Conservation (phyloP, 2,888 invertebrate genomes). For the Pediacus dermestoides region DNA sequence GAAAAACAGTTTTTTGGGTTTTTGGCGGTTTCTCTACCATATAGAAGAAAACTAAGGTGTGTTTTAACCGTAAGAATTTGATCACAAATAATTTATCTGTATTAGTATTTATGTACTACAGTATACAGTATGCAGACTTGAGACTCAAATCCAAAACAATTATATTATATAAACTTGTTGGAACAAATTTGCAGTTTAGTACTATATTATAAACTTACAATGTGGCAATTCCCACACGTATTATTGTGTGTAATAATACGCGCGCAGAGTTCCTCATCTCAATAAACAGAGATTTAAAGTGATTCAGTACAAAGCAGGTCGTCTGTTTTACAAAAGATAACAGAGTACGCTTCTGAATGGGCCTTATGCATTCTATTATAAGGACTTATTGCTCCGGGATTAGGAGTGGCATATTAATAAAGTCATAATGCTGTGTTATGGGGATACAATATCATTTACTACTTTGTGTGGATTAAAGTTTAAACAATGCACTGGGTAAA, state of each 20-base stretch:
- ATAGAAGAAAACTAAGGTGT: no score
- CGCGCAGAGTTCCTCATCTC: conserved; percentile 34
- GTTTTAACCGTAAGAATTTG: no score
- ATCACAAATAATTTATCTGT: no score
- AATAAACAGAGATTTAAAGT: conserved; percentile 48
- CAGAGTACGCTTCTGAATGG: conserved; percentile 45
- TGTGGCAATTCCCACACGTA: conserved; percentile 39
- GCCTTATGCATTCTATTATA: conserved; percentile 44
- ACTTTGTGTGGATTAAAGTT: no score
- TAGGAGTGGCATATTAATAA: conserved; percentile 48
- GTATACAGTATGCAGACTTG: no score
- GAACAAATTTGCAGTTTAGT: neutral
- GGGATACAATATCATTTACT: conserved; percentile 4
- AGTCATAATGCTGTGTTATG: conserved; percentile 46
- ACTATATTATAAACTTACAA: conserved; percentile 13
- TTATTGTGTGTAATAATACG: conserved; percentile 21
- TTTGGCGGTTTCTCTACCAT: no score
- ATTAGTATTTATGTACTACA: no score
- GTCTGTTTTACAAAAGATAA: conserved; percentile 53
- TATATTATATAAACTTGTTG: neutral
- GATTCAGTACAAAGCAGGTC: conserved; percentile 51
- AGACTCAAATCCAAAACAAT: no score
- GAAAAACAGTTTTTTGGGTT: no score
- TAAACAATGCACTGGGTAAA: no score
- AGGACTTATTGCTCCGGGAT: conserved; percentile 39